A percentile compares a stretch with the other conserved stretches of the same genome.
Conservation (phyloP, 1,140 invertebrate genomes). For the Bombus polaris region DNA sequence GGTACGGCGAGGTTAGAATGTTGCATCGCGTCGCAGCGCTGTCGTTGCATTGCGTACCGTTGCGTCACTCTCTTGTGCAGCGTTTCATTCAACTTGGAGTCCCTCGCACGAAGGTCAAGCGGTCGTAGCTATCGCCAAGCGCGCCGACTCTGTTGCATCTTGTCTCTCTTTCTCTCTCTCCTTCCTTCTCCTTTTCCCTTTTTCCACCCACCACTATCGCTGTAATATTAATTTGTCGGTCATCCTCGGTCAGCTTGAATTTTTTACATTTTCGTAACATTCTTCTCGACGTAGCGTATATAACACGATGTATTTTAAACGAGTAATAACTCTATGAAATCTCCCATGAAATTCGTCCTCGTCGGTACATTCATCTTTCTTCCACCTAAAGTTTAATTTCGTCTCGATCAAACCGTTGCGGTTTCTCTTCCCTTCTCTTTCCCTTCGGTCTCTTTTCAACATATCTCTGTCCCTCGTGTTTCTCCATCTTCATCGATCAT, state of each 20-base stretch:
- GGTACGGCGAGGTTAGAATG: constrained; percentile 45
- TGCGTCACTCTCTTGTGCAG: constrained; percentile 75
- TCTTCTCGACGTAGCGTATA: too few species aligned
- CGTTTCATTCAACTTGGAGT: constrained; percentile 80
- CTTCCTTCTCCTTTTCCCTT: constrained; percentile 22
- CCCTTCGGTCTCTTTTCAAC: constrained; percentile 6
- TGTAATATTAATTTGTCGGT: background rate
- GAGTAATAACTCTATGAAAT: background rate
- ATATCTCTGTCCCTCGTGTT: background rate
- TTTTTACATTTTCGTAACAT: background rate
- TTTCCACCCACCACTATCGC: constrained; percentile 2
- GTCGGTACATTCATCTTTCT: background rate
- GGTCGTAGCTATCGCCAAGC: constrained; percentile 68
- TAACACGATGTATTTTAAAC: background rate
- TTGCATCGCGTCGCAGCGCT: constrained; percentile 52
- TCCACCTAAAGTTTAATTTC: constrained; percentile 30
- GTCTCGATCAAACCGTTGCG: constrained; percentile 36
- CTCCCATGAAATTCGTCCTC: background rate
- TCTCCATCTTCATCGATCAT: background rate
- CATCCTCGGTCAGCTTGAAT: background rate
- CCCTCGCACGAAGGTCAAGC: constrained; percentile 80
- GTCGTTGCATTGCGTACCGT: constrained; percentile 63
- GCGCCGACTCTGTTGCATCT: constrained; percentile 36
- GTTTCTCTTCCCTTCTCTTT: constrained; percentile 16
- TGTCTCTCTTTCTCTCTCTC: background rate